Evolutionary conservation across 1,140 invertebrate species (phyloP), one percentile per base, ranked within the genome.

Genomic region (Schlechtendalia chinensis): DNA sequence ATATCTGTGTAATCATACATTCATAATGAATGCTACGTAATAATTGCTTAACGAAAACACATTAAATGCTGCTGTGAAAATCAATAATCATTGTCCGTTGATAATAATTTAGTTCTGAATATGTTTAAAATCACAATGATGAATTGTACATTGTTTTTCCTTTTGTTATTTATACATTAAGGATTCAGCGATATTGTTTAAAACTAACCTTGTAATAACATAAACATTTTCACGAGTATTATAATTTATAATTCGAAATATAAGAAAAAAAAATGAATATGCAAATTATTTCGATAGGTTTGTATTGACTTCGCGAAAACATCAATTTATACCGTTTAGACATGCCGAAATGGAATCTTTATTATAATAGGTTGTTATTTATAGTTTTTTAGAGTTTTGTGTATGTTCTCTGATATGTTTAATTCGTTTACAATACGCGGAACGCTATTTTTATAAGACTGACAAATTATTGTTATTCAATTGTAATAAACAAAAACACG

Each of bases 171-270:
- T 32, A 63, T 63, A 8, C 1, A 22, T 24, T 3, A n/a, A n/a
- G 19, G 63, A 45, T 47, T 47, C 12, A 3, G 19, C 11, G 12
- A 47, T 45, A n/a, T 22, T 67, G 22, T 47, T 45, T 16, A 32
- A 22, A n/a, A 22, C 5, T 24, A 32, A 22, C 65, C 39, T 67
- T 47, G 65, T 47, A 32, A n/a, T 67, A 16, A 8, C 5, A 47
- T 67, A 45, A 22, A 22, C 39, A 45, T 67, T 67, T 47, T 45
- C 5, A 45, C 22, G 6, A 67, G n/a, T 47, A 67, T 45, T 45
- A 32, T 32, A 29, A 63, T 67, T 67, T 47, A 67, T 67, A 47
- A 67, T 47, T 50, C 47, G 47, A 50, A 50, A 50, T 12, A 50
- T 22, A 67, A 22, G 17, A 39, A 39, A n/a, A 39, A n/a, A 39